Percentiles rank a stretch among this genome's conserved stretches.
These are phyloP conservation scores for Capitulum mitella DNA, from an alignment of 2,888 invertebrate genomes.

Conservation along the genomic window DNA sequence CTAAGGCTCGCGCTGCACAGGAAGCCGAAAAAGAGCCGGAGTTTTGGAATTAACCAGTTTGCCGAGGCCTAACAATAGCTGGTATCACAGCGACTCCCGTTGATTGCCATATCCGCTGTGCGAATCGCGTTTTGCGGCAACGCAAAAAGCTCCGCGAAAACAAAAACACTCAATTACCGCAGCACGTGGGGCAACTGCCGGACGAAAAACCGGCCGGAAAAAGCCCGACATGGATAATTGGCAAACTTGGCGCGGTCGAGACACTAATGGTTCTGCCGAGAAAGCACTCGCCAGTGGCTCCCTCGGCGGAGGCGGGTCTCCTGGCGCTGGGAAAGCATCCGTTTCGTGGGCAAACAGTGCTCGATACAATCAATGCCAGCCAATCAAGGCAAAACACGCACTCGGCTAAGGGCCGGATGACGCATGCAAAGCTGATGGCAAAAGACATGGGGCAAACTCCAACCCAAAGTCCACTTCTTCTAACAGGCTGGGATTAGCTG, in stretches of 20 bases:
- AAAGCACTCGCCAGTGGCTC: neutral
- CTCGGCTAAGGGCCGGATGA: neutral
- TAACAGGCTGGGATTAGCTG: too few species aligned
- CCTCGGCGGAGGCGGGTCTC: neutral
- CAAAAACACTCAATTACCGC: neutral
- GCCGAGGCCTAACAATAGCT: too few species aligned
- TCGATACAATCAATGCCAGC: neutral
- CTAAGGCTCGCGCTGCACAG: too few species aligned
- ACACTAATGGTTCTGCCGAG: neutral
- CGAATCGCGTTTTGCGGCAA: neutral
- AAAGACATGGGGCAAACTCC: too few species aligned
- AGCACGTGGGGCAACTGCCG: neutral
- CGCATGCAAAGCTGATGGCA: slow-evolving; percentile 3
- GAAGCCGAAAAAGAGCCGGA: too few species aligned
- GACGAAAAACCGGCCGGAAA: neutral
- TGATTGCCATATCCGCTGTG: neutral
- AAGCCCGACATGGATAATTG: slow-evolving; percentile 7
- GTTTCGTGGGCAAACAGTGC: neutral
- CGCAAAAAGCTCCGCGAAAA: neutral
- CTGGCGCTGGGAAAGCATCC: neutral
- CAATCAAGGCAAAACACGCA: neutral
- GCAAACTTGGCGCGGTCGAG: neutral
- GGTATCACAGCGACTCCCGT: neutral
- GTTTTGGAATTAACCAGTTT: too few species aligned
- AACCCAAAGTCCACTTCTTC: too few species aligned